Evolutionary conservation across 2,113 vertebrate genomes (phyloP), one percentile per base, ranked within the genome.

Genomic region (Oryzias curvinotus): DNA sequence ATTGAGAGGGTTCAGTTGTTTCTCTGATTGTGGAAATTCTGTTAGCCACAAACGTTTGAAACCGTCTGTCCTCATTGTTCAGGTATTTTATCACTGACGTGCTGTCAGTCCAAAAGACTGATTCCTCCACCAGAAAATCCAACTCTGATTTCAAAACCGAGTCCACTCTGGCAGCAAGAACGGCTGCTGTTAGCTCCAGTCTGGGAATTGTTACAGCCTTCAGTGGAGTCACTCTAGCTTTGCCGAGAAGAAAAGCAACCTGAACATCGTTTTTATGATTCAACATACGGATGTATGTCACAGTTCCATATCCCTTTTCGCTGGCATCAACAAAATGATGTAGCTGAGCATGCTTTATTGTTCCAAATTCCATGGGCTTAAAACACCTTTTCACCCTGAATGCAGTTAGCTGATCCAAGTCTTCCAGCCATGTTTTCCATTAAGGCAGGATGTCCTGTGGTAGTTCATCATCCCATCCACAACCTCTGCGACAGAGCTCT

Each of bases 31-130:
- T n/a, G 2, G 0, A 52, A 1, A 67, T n/a, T 7, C 17, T 18
- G 12, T 52, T 67, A 5, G 14, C 55, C 23, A 67, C 48, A 48
- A 58, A 66, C 0, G 30, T 57, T 14, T n/a, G 19, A 3, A 65
- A 65, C 0, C 2, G 1, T n/a, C 15, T 58, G 13, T 57, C 4
- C 15, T 52, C 41, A 25, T 56, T 56, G 10, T 42, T 25, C 3
- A 49, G 47, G 4, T 56, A 49, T 7, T 41, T 41, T 5, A 54
- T 23, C 21, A 23, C 21, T 23, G 21, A 23, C 21, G 21, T 23
- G 21, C 21, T 23, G 3, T 65, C 26, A 1, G 64, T 58, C 54
- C 64, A 66, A 44, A 66, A 57, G 3, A 50, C 18, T 23, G 47
- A 58, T 4, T 67, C 7, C 0, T 52, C 17, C 1, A 58, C 16